These are phyloP conservation scores for Temnothorax nylanderi DNA, from an alignment of 1,140 invertebrate species.

Conservation along the genomic window DNA sequence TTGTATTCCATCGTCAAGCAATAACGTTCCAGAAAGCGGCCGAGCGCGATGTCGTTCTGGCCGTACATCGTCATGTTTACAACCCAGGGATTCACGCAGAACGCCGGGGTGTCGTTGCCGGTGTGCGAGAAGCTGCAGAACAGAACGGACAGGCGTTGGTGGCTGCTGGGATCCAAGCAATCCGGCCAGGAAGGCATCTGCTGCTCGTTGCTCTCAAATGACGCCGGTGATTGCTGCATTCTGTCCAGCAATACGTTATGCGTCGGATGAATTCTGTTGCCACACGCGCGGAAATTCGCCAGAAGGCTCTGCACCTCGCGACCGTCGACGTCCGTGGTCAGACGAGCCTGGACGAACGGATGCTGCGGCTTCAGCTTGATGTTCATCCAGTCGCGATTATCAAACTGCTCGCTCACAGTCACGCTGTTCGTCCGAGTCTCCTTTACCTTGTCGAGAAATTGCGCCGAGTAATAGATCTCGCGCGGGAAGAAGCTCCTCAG, in stretches of 20 bases:
- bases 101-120: conserved; percentile 93
- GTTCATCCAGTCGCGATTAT: conserved; percentile 62
- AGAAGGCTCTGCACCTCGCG: conserved; percentile 90
- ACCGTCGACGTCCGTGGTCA: conserved; percentile 88
- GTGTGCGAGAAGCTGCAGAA: conserved; percentile 96
- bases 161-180: conserved; percentile 94
- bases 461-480: conserved; percentile 92
- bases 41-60: conserved; percentile 96
- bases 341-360: conserved; percentile 90
- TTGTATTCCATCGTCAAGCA: conserved; percentile 94
- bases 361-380: conserved; percentile 86
- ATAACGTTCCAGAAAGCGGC: conserved; percentile 96
- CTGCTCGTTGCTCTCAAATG: conserved; percentile 71
- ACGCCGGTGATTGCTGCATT: conserved; percentile 63
- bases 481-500: conserved; percentile 92
- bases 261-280: conserved; percentile 88
- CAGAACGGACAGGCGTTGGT: conserved; percentile 95
- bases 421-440: conserved; percentile 69
- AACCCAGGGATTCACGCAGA: conserved; percentile 96
- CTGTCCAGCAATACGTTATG: conserved; percentile 79
- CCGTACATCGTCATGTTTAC: conserved; percentile 98
- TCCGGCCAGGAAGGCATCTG: conserved; percentile 86
- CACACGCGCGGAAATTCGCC: conserved; percentile 94
- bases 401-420: conserved; percentile 50
- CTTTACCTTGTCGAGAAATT: conserved; percentile 82